phyloP scores from a whole-genome alignment of 2,797 vertebrate genomes.

The Loris lydekkerianus region DNA sequence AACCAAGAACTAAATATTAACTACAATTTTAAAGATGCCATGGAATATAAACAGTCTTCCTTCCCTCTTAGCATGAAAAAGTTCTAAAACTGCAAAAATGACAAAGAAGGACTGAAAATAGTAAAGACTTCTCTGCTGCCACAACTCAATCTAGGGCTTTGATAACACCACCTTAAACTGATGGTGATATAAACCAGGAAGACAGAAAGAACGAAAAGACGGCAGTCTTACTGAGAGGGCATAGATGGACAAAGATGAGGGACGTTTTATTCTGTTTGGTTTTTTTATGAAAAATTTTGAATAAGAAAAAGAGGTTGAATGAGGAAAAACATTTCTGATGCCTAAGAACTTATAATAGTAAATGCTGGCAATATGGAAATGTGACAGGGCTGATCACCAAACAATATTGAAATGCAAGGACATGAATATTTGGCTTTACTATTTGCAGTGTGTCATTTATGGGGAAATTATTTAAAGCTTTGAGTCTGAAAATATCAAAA shows the following conservation, averaged over 20 bases:
- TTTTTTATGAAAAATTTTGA: slow-evolving; percentile 1
- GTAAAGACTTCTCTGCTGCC: not conserved
- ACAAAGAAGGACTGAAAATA: not conserved
- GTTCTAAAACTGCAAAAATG: not conserved
- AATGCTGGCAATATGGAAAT: not conserved
- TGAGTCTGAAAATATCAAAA: not conserved
- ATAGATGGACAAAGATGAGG: not conserved
- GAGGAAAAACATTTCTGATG: not conserved
- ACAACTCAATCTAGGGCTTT: not conserved
- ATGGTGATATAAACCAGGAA: not conserved
- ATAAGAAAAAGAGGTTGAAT: not conserved
- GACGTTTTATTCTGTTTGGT: not conserved
- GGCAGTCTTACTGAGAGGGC: not conserved
- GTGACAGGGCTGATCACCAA: not conserved
- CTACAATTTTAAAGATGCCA: not conserved
- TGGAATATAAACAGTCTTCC: not conserved
- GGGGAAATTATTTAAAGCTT: not conserved
- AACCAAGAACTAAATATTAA: not conserved
- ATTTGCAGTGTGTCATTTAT: not conserved
- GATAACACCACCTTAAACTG: not conserved
- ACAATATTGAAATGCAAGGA: not conserved
- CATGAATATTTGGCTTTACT: slow-evolving; percentile 18
- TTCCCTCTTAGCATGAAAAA: not conserved
- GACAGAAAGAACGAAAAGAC: not conserved
- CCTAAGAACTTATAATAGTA: not conserved